These are phyloP conservation scores for Callionymus lyra DNA, from an alignment of 2,113 vertebrate species.

Conservation along the genomic window DNA sequence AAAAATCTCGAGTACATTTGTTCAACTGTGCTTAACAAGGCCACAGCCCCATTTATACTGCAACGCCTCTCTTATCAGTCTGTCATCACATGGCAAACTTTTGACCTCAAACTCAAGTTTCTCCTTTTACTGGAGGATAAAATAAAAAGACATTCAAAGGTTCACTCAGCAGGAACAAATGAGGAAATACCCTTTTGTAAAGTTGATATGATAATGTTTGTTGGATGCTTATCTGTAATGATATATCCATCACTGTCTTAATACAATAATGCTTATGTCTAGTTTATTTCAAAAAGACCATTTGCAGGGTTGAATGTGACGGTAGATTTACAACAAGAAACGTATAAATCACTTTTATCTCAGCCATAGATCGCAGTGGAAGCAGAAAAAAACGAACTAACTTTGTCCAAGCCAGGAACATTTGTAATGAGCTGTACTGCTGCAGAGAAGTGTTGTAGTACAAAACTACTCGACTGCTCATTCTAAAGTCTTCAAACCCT, in stretches of 20 bases:
- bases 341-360: too few relatives aligned
- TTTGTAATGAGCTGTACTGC: slow-evolving; percentile 53
- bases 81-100: slow-evolving; percentile 46
- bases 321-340: too few relatives aligned
- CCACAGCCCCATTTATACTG: slow-evolving; percentile 34
- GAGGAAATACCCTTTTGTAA: slow-evolving; percentile 33
- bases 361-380: not conserved
- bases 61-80: slow-evolving; percentile 40
- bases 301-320: too few relatives aligned
- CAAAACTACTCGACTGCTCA: slow-evolving; percentile 58
- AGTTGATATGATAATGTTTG: not conserved
- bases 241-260: too few relatives aligned
- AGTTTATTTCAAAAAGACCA: too few relatives aligned
- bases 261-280: too few relatives aligned
- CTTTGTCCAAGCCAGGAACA: slow-evolving; percentile 35
- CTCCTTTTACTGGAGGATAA: slow-evolving; percentile 55
- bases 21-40: slow-evolving; percentile 6
- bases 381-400: slow-evolving; percentile 17
- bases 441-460: slow-evolving; percentile 48
- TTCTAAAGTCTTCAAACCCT: slow-evolving; percentile 58
- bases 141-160: slow-evolving; percentile 62
- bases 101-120: slow-evolving; percentile 23
- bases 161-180: slow-evolving; percentile 28
- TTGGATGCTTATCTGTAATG: too few relatives aligned
- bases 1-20: too few relatives aligned